Evolutionary conservation across 2,113 vertebrate species (phyloP).

Genomic region (Phalacrocorax pelagicus): DNA sequence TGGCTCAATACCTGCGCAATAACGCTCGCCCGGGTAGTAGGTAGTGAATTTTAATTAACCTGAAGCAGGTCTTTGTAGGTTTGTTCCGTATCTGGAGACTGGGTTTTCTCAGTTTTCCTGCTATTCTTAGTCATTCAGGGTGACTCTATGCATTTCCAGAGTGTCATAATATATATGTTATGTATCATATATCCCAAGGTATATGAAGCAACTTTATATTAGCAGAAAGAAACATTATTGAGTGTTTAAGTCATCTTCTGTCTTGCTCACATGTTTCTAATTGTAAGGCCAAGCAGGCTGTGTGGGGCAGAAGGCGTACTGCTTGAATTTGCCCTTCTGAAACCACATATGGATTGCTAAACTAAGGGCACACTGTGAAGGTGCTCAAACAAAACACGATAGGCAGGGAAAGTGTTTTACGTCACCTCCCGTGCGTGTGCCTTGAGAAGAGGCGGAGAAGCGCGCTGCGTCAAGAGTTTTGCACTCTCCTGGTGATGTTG

Average conservation of each 20-base stretch:
- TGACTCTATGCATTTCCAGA: not conserved
- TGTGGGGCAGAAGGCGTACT: not conserved
- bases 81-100: not conserved
- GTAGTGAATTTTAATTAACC: not conserved
- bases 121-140: not conserved
- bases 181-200: not conserved
- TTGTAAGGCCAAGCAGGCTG: not conserved
- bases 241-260: not conserved
- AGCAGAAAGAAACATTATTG: not conserved
- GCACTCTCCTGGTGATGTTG: not conserved
- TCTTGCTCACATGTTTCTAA: not conserved
- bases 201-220: not conserved
- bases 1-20: not conserved
- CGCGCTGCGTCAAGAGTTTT: not conserved
- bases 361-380: not conserved
- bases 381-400: not conserved
- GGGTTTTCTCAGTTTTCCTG: not conserved
- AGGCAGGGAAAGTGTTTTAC: not conserved
- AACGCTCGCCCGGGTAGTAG: not conserved
- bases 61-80: not conserved
- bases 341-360: not conserved
- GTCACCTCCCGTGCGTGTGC: rapidly evolving
- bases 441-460: not conserved
- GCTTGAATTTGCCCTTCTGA: not conserved
- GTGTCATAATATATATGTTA: not conserved